Evolutionary conservation across 1,140 invertebrate species (phyloP).

Genomic region (Atta texana): DNA sequence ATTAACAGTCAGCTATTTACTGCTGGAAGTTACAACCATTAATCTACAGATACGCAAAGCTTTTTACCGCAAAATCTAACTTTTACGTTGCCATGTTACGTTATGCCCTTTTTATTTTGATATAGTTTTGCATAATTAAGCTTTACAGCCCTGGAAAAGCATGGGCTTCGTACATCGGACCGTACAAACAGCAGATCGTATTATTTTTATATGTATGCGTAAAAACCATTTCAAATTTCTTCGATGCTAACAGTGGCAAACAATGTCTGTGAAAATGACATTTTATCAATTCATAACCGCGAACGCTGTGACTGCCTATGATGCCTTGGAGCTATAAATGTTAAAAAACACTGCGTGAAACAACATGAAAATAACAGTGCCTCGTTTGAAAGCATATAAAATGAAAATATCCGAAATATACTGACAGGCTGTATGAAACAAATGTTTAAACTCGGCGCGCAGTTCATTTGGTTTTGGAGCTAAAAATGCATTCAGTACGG

Average conservation of each 20-base stretch:
- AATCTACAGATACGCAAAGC: conserved; percentile 39
- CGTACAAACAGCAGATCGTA: not conserved
- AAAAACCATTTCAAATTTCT: conserved; percentile 41
- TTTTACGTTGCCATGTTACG: conserved; percentile 19
- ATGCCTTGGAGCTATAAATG: conserved; percentile 50
- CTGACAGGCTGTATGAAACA: conserved; percentile 37
- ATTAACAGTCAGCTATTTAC: conserved; percentile 43
- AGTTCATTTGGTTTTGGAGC: conserved; percentile 40
- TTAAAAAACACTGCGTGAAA: conserved; percentile 48
- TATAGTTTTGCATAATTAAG: conserved; percentile 30
- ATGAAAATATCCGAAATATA: conserved; percentile 56
- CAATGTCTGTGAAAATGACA: conserved; percentile 51
- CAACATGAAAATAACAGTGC: conserved; percentile 41
- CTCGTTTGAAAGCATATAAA: conserved; percentile 48
- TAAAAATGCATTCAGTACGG: conserved; percentile 44
- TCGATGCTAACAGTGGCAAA: conserved; percentile 35
- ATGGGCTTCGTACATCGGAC: not conserved
- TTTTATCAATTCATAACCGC: conserved; percentile 60
- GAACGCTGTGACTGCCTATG: not conserved
- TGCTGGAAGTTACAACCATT: conserved; percentile 20
- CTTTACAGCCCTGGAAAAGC: not conserved
- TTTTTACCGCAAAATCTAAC: conserved; percentile 37
- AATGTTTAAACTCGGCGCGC: conserved; percentile 49
- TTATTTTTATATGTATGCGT: conserved; percentile 33
- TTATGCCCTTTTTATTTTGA: conserved; percentile 4